Conservation (phyloP, 2,888 invertebrate genomes). For the Cheilosia vulpina region DNA sequence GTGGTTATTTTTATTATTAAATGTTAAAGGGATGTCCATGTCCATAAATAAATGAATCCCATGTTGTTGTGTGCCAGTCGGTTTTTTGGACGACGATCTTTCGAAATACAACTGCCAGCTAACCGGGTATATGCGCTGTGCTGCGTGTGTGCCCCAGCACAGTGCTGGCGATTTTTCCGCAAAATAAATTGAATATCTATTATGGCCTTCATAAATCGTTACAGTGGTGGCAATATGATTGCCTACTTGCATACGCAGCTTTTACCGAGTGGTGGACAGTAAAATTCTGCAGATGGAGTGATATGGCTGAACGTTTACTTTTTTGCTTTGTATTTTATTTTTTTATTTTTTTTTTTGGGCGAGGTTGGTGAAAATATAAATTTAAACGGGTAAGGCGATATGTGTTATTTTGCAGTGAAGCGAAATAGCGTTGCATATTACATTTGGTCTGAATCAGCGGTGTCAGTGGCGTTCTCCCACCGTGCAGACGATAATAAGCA, state of each 20-base stretch:
- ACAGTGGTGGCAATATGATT: constrained; percentile 59
- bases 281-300: constrained; percentile 42
- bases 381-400: constrained; percentile 26
- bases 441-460: too few relatives aligned
- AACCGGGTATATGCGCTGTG: constrained; percentile 14
- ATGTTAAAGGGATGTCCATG: constrained; percentile 55
- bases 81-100: constrained; percentile 49
- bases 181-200: constrained; percentile 71
- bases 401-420: not conserved
- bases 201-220: constrained; percentile 66
- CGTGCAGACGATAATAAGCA: too few relatives aligned
- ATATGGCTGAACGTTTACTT: constrained; percentile 29
- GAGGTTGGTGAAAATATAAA: constrained; percentile 26
- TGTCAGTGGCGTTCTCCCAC: too few relatives aligned
- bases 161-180: constrained; percentile 58
- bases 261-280: constrained; percentile 50
- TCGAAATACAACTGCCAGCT: constrained; percentile 44
- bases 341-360: not conserved
- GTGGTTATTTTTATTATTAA: constrained; percentile 72
- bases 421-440: not conserved
- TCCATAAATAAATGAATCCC: constrained; percentile 62
- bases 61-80: constrained; percentile 50
- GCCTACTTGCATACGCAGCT: constrained; percentile 59
- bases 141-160: too few relatives aligned
- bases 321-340: not conserved